These are phyloP conservation scores for Proales similis DNA, from an alignment of 1,140 invertebrate species.

Conservation along the genomic window DNA sequence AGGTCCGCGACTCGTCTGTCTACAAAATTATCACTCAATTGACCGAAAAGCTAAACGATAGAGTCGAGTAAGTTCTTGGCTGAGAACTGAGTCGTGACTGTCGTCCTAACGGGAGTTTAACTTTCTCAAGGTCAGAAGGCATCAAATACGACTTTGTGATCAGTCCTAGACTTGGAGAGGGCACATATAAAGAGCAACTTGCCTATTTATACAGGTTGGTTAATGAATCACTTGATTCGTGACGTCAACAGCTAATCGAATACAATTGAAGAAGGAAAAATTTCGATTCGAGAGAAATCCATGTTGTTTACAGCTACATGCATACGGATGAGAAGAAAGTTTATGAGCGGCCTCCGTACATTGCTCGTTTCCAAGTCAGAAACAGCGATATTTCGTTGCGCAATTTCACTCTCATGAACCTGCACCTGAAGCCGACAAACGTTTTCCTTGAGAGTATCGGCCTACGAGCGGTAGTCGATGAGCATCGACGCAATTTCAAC, in stretches of 20 bases:
- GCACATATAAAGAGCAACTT: slow-evolving; percentile 20
- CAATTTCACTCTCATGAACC: slow-evolving; percentile 21
- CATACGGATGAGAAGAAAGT: slow-evolving; percentile 2
- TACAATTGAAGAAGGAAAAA: no score
- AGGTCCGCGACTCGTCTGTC: slow-evolving; percentile 12
- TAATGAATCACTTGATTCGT: no score
- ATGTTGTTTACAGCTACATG: no score
- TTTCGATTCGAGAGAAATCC: no score
- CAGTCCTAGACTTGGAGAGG: slow-evolving; percentile 11
- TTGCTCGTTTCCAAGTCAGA: slow-evolving; percentile 11
- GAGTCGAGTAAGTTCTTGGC: no score
- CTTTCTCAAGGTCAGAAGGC: background rate
- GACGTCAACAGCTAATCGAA: no score
- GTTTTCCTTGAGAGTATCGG: slow-evolving; percentile 17
- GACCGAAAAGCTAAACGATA: slow-evolving; percentile 9
- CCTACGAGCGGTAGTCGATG: slow-evolving; percentile 25
- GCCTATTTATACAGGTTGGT: slow-evolving; percentile 29
- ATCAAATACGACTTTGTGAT: slow-evolving; percentile 14
- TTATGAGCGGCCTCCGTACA: slow-evolving; percentile 18
- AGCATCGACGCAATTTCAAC: no score
- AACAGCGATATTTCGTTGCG: background rate
- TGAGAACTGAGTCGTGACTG: no score
- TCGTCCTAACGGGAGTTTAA: no score
- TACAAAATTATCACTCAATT: slow-evolving; percentile 5
- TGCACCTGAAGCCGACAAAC: slow-evolving; percentile 6